A percentile compares a stretch with the other conserved stretches of the same genome.
Evolutionary conservation across 1,140 invertebrate species (phyloP).

Genomic region (Tetranychus cinnabarinus): DNA sequence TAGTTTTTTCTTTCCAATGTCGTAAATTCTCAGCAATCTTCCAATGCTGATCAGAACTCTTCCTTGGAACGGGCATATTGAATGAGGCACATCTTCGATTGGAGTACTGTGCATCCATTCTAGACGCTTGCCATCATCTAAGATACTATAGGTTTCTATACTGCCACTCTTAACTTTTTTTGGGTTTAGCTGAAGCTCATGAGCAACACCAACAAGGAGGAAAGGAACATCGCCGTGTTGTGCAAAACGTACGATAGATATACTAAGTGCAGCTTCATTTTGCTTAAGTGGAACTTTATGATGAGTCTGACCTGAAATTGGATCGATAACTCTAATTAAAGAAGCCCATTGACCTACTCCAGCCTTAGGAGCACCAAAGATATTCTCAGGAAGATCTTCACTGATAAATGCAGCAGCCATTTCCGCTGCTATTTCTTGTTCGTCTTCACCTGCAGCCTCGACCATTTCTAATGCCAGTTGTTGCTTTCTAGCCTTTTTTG

Average conservation of each 20-base stretch:
- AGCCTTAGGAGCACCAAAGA: slow-evolving; percentile 87
- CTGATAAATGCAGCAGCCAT: slow-evolving; percentile 89
- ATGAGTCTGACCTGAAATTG: slow-evolving; percentile 54
- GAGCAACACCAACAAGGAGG: slow-evolving; percentile 64
- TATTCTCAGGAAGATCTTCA: slow-evolving; percentile 72
- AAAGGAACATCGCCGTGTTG: slow-evolving; percentile 41
- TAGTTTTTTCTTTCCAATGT: slow-evolving; percentile 89
- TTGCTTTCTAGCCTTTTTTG: slow-evolving; percentile 66
- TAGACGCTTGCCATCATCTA: slow-evolving; percentile 42
- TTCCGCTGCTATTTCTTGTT: slow-evolving; percentile 78
- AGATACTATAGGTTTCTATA: slow-evolving; percentile 60
- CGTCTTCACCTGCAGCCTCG: slow-evolving; percentile 79
- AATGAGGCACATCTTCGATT: slow-evolving; percentile 76
- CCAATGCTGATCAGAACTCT: slow-evolving; percentile 76
- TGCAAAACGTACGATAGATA: slow-evolving; percentile 40
- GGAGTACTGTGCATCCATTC: slow-evolving; percentile 81
- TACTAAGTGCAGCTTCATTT: slow-evolving; percentile 81
- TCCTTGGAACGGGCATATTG: slow-evolving; percentile 75
- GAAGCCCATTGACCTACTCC: slow-evolving; percentile 94
- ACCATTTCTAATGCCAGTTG: slow-evolving; percentile 75
- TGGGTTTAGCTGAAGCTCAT: slow-evolving; percentile 71
- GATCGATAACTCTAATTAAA: slow-evolving; percentile 67
- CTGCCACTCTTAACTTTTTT: slow-evolving; percentile 48
- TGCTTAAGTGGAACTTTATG: slow-evolving; percentile 64
- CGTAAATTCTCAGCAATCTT: slow-evolving; percentile 70